Evolutionary conservation across 1,140 invertebrate genomes (phyloP).

Genomic region (Eumaeus atala): DNA sequence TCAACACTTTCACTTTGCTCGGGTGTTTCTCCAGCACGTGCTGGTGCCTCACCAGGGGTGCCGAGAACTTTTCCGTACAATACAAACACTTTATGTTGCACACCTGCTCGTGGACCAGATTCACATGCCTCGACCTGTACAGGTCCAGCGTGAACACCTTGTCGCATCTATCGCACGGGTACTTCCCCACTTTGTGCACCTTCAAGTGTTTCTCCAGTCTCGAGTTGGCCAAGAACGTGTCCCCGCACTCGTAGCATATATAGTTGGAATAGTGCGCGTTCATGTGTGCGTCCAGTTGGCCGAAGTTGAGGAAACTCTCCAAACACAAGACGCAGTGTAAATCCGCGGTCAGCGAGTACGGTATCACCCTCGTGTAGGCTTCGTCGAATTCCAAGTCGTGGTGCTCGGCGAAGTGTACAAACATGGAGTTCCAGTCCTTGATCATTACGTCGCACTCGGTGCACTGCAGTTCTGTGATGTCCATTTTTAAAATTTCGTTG

Average conservation of each 20-base stretch:
- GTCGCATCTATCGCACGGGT: slow-evolving; percentile 36
- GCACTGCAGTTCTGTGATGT: slow-evolving; percentile 44
- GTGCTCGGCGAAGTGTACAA: slow-evolving; percentile 36
- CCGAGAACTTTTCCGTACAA: slow-evolving; percentile 36
- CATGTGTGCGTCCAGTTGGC: slow-evolving; percentile 51
- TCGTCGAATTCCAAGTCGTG: slow-evolving; percentile 40
- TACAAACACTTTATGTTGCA: slow-evolving; percentile 39
- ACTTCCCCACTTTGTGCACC: slow-evolving; percentile 37
- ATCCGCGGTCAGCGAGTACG: slow-evolving; percentile 34
- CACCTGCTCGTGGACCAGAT: slow-evolving; percentile 31
- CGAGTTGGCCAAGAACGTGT: slow-evolving; percentile 38
- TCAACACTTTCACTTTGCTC: slow-evolving; percentile 35
- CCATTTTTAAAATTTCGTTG: slow-evolving; percentile 49
- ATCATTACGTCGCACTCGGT: slow-evolving; percentile 31
- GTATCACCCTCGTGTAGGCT: slow-evolving; percentile 42
- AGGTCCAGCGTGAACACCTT: slow-evolving; percentile 45
- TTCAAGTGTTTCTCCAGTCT: slow-evolving; percentile 43
- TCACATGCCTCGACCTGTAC: slow-evolving; percentile 39
- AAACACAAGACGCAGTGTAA: slow-evolving; percentile 42
- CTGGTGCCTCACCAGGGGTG: slow-evolving; percentile 30
- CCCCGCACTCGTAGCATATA: slow-evolving; percentile 50
- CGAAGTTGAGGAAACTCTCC: slow-evolving; percentile 35
- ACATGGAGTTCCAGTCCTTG: slow-evolving; percentile 46
- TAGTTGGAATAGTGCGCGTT: slow-evolving; percentile 54
- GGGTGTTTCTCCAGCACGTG: slow-evolving; percentile 37